These are phyloP conservation scores for Ellobium chinense DNA, from an alignment of 2,888 invertebrate genomes.

Conservation along the genomic window DNA sequence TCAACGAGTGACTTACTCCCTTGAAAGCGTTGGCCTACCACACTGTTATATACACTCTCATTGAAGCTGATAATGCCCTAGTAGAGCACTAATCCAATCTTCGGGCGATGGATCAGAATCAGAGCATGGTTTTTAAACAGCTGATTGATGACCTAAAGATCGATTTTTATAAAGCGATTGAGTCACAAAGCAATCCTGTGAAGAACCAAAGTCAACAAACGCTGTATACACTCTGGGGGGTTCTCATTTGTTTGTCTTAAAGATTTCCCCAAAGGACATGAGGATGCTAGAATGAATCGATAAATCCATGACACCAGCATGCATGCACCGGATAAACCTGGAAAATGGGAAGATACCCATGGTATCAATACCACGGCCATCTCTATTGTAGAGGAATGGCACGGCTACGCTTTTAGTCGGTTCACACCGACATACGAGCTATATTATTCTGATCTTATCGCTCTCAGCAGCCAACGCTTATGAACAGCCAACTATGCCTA, in stretches of 20 bases:
- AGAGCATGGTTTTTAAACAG: neutral
- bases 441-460: too few species aligned
- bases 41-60: neutral
- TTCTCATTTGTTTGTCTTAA: conserved; percentile 1
- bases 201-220: conserved; percentile 3
- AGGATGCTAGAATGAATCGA: conserved; percentile 4
- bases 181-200: neutral
- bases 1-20: too few species aligned
- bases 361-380: too few species aligned
- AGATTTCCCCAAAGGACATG: conserved; percentile 6
- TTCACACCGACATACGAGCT: too few species aligned
- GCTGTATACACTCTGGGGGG: neutral
- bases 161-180: neutral
- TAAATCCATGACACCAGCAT: conserved; percentile 24
- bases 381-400: too few species aligned
- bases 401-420: too few species aligned
- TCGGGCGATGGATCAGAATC: neutral
- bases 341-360: neutral
- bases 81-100: neutral
- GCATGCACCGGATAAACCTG: conserved; percentile 12
- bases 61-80: neutral
- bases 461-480: too few species aligned
- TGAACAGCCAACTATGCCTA: too few species aligned
- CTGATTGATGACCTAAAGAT: neutral
- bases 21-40: too few species aligned